These are phyloP conservation scores for Samia ricini DNA, from an alignment of 1,140 invertebrate genomes.

Conservation along the genomic window DNA sequence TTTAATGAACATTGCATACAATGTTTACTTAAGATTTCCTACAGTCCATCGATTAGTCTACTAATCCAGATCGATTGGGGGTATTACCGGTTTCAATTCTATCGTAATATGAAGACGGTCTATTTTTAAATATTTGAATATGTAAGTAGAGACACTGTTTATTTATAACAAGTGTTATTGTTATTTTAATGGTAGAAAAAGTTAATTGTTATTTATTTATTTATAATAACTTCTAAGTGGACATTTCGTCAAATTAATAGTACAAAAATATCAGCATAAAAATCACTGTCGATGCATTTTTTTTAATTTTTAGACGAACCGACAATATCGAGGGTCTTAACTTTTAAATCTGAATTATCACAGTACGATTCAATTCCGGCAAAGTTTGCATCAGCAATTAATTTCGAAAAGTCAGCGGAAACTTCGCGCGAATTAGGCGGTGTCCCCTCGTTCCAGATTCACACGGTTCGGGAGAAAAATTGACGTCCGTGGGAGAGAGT, in stretches of 20 bases:
- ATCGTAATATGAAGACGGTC: background rate
- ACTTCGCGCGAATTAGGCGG: constrained; percentile 38
- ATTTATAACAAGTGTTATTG: no score
- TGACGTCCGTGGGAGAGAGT: constrained; percentile 32
- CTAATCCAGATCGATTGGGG: constrained; percentile 11
- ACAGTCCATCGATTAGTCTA: constrained; percentile 14
- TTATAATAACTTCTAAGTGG: no score
- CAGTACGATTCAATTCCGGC: background rate
- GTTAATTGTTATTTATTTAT: no score
- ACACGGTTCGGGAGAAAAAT: constrained; percentile 66
- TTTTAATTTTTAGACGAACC: background rate
- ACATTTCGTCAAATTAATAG: no score
- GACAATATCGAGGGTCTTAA: background rate
- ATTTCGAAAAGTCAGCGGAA: constrained; percentile 25
- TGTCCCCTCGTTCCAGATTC: constrained; percentile 53
- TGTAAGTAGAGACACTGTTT: no score
- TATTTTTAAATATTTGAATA: background rate
- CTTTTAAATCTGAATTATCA: background rate
- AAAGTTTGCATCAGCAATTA: constrained; percentile 3
- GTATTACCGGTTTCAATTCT: background rate
- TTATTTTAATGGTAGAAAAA: no score
- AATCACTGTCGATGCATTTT: no score
- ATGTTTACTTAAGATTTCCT: constrained; percentile 32
- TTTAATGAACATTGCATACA: constrained; percentile 36
- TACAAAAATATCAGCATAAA: no score